Evolutionary conservation across 2,113 vertebrate species (phyloP).

Genomic region (Felis chaus): DNA sequence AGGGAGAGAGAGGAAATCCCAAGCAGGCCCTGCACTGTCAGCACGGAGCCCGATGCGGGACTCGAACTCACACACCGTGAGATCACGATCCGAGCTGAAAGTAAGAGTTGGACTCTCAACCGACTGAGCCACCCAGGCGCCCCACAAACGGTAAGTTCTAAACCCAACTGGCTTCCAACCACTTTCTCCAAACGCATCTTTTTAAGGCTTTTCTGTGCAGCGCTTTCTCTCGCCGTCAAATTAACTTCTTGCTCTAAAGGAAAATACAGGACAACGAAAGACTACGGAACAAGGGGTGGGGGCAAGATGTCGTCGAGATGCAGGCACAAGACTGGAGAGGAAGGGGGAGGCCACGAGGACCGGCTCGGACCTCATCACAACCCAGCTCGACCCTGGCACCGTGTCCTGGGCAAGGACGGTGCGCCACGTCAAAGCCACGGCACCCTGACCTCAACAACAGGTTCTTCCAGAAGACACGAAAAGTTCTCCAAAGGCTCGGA

Average conservation of each 20-base stretch:
- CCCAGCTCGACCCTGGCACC: rapidly evolving
- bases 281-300: neutral
- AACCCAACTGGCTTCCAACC: neutral
- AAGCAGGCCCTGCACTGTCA: too few relatives aligned
- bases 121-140: too few relatives aligned
- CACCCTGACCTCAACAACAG: neutral
- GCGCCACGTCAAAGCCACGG: neutral
- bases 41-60: too few relatives aligned
- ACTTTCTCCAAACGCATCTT: neutral
- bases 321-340: neutral
- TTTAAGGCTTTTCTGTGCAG: neutral
- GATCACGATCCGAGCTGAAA: too few relatives aligned
- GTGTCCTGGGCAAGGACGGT: neutral
- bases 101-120: too few relatives aligned
- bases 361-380: rapidly evolving
- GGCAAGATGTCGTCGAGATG: neutral
- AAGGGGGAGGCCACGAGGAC: neutral
- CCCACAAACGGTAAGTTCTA: neutral
- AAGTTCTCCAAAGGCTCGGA: neutral
- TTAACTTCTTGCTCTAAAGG: constrained; percentile 45
- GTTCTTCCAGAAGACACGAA: neutral
- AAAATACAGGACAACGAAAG: constrained; percentile 57
- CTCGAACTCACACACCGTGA: too few relatives aligned
- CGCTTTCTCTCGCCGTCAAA: neutral
- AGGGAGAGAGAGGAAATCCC: too few relatives aligned